These are phyloP conservation scores for Thermophis baileyi DNA, from an alignment of 2,113 vertebrate genomes.

Conservation along the genomic window DNA sequence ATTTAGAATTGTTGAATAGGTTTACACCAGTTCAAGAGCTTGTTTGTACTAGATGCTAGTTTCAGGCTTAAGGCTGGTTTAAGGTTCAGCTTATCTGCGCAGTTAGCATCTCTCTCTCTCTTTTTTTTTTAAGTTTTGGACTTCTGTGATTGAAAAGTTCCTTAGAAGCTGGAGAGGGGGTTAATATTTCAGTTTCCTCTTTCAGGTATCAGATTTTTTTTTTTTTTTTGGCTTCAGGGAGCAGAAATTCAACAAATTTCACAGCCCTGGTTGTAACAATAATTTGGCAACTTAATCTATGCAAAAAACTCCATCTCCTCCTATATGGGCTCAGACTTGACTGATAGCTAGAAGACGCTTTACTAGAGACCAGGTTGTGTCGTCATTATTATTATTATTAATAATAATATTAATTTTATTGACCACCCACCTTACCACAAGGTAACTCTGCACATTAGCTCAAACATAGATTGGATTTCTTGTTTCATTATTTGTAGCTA, in stretches of 20 bases:
- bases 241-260: background rate
- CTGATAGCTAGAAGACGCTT: background rate
- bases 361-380: background rate
- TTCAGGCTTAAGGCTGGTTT: no score
- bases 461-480: background rate
- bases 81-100: no score
- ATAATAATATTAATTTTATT: background rate
- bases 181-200: background rate
- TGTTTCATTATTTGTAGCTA: background rate
- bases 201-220: background rate
- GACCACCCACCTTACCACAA: background rate
- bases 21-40: no score
- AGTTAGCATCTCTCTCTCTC: no score
- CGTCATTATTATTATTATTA: no score
- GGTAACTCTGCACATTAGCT: background rate
- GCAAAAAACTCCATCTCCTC: background rate
- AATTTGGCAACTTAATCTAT: background rate
- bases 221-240: background rate
- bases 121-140: no score
- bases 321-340: background rate
- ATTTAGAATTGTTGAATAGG: no score
- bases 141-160: background rate
- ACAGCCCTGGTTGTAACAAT: background rate
- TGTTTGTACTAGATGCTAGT: no score
- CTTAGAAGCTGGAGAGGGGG: background rate